Evolutionary conservation across 37 sponge, comb jelly and placozoan species (phyloP).

Genomic region (Cliona cf. orientalis): DNA sequence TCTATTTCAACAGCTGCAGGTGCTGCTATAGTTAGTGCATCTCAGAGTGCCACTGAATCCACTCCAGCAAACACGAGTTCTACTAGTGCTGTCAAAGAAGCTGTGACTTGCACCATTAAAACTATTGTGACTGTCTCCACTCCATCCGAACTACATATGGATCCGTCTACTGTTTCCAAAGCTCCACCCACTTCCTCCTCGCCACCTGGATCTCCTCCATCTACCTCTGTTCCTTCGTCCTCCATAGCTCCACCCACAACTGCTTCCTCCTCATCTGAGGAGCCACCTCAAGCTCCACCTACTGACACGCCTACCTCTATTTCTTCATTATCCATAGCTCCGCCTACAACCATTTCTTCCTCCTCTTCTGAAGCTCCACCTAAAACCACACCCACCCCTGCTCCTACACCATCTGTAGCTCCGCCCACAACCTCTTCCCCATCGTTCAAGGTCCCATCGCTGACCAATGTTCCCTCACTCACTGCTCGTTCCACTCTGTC

Average conservation of each 20-base stretch:
- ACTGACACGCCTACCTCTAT: neutral
- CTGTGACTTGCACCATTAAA: neutral
- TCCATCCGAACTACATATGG: no score
- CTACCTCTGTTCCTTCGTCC: neutral
- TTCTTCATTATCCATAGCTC: neutral
- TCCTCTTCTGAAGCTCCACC: neutral
- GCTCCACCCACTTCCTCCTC: slow-evolving; percentile 13
- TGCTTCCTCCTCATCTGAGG: neutral
- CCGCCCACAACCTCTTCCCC: neutral
- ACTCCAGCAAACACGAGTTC: neutral
- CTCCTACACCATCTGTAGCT: neutral
- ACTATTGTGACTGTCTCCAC: no score
- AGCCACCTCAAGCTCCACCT: neutral
- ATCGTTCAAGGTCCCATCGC: no score
- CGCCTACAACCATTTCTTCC: neutral
- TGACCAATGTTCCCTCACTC: neutral
- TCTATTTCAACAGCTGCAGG: no score
- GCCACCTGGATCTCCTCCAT: neutral
- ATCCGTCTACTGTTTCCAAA: neutral
- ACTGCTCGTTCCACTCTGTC: neutral
- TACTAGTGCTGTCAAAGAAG: neutral
- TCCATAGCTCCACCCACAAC: neutral
- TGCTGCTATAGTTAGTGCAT: no score
- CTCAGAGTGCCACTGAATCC: no score
- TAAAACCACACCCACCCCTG: neutral